Conservation (phyloP, 2,797 vertebrate genomes). For the Diceros bicornis region DNA sequence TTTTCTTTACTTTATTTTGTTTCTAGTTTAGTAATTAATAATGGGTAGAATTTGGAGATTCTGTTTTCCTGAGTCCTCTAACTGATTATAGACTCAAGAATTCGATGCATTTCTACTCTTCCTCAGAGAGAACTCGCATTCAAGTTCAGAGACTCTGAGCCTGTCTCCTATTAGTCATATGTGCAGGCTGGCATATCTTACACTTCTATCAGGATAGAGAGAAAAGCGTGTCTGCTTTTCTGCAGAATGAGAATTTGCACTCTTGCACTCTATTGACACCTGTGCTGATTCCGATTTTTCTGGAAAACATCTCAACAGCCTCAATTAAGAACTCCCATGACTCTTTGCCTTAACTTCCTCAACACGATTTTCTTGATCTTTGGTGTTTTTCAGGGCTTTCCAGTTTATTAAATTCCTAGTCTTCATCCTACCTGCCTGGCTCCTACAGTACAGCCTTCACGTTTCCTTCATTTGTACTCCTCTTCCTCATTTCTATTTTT, state of each 20-base stretch:
- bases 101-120: neutral
- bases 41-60: neutral
- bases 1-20: neutral
- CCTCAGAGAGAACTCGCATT: neutral
- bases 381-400: neutral
- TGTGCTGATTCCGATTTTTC: neutral
- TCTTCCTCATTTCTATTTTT: neutral
- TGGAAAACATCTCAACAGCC: neutral
- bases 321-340: neutral
- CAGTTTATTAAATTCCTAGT: neutral
- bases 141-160: neutral
- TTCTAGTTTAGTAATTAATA: neutral
- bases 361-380: neutral
- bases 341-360: neutral
- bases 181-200: neutral
- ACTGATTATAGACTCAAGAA: neutral
- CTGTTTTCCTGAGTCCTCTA: neutral
- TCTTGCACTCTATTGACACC: neutral
- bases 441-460: neutral
- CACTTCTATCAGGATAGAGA: neutral
- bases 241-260: neutral
- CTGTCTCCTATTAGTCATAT: neutral
- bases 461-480: neutral
- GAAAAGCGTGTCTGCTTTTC: neutral
- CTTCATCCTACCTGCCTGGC: neutral